Conservation (phyloP, 2,113 vertebrate species). For the Calyptomena viridis region DNA sequence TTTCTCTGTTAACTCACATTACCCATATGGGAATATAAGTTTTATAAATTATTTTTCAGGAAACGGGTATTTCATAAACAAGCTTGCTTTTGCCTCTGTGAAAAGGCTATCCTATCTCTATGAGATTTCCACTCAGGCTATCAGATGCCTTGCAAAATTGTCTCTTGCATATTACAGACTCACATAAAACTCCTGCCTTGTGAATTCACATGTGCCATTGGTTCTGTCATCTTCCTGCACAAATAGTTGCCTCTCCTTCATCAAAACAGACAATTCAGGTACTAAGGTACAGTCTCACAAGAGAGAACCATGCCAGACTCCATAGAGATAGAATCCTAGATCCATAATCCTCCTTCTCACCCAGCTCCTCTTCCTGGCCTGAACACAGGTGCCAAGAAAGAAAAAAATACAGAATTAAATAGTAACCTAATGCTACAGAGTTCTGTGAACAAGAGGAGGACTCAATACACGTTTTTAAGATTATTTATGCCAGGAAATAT, state of each 20-base stretch:
- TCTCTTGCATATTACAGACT: neutral
- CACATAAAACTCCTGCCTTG: neutral
- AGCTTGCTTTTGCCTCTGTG: neutral
- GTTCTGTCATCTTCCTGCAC: neutral
- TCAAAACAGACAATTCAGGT: neutral
- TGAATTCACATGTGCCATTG: neutral
- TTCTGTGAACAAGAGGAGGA: neutral
- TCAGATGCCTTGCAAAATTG: neutral
- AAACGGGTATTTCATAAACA: neutral
- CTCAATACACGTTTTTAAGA: neutral
- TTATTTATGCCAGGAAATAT: neutral
- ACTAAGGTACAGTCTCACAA: neutral
- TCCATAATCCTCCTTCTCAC: neutral
- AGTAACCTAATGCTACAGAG: neutral
- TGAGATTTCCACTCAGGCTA: neutral
- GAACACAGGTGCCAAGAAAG: neutral
- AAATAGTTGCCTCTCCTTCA: neutral
- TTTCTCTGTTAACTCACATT: neutral
- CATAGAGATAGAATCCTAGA: neutral
- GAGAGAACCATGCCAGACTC: neutral
- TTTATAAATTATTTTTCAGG: neutral
- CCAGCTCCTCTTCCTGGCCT: neutral
- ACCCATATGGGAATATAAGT: neutral
- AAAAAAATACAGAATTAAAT: neutral
- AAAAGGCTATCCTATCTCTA: neutral